phyloP scores from a whole-genome alignment of 1,140 invertebrate species.

The Drosophila ogumai region DNA sequence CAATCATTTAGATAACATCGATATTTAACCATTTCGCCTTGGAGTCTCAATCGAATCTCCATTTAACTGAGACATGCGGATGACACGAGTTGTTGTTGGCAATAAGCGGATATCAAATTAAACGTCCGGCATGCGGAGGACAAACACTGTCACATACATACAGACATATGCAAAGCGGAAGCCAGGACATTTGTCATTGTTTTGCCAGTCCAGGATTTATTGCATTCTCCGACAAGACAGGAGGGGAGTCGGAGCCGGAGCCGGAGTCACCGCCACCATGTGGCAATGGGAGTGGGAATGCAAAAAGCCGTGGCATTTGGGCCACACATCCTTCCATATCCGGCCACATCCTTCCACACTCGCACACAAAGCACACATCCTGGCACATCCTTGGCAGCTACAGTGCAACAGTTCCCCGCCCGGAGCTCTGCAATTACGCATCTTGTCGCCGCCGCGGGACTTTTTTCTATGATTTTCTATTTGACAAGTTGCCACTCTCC shows the following conservation, averaged over 20 bases:
- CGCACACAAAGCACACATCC: slow-evolving; percentile 24
- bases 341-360: slow-evolving; percentile 48
- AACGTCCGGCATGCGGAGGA: slow-evolving; percentile 59
- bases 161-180: slow-evolving; percentile 37
- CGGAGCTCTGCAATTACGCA: slow-evolving; percentile 74
- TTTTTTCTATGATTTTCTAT: slow-evolving; percentile 81
- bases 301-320: slow-evolving; percentile 36
- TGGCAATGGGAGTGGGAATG: slow-evolving; percentile 23
- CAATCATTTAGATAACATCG: slow-evolving; percentile 7
- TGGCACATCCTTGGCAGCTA: slow-evolving; percentile 44
- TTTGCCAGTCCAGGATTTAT: slow-evolving; percentile 78
- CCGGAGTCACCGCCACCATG: slow-evolving; percentile 8
- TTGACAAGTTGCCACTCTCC: slow-evolving; percentile 72
- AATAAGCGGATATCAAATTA: slow-evolving; percentile 71
- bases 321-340: slow-evolving; percentile 54
- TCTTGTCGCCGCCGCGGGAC: slow-evolving; percentile 73
- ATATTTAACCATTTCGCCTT: slow-evolving; percentile 12
- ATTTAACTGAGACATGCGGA: slow-evolving; percentile 45
- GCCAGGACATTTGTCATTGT: slow-evolving; percentile 73
- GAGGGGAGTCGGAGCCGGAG: too few relatives aligned
- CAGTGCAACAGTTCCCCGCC: slow-evolving; percentile 60
- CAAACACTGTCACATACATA: slow-evolving; percentile 53
- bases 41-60: slow-evolving; percentile 41
- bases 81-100: slow-evolving; percentile 45
- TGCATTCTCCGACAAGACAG: slow-evolving; percentile 56